phyloP scores from a whole-genome alignment of 2,797 vertebrate species.

The Nothura maculosa region DNA sequence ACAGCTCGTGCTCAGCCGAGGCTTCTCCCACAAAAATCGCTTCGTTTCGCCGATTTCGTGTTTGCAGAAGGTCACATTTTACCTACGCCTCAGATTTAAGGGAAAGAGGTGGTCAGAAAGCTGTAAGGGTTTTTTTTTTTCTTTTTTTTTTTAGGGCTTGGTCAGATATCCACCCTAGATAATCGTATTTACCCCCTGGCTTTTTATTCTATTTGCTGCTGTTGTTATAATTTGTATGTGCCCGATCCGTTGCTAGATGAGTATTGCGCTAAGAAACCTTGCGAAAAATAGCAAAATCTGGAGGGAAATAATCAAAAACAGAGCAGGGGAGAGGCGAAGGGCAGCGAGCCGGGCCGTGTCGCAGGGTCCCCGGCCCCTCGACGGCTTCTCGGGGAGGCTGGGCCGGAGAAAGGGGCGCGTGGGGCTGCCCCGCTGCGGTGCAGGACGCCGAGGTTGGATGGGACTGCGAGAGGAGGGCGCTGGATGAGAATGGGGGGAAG shows the following conservation, averaged over 20 bases:
- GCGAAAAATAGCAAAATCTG: background rate
- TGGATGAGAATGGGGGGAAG: background rate
- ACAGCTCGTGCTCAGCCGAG: background rate
- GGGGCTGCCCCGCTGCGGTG: background rate
- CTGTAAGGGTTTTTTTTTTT: background rate
- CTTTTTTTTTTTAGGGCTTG: background rate
- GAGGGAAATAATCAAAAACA: background rate
- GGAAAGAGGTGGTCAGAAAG: background rate
- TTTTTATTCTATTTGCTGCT: background rate
- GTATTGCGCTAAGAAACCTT: background rate
- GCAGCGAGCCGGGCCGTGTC: background rate
- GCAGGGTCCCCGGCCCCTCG: background rate
- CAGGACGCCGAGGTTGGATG: background rate
- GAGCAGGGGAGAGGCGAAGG: background rate
- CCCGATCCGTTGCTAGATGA: background rate
- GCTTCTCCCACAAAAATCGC: slow-evolving; percentile 1
- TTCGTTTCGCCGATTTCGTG: background rate
- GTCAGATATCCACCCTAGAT: background rate
- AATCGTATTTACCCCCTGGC: slow-evolving; percentile 6
- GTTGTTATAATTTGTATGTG: background rate
- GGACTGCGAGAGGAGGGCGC: background rate
- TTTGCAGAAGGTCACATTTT: background rate
- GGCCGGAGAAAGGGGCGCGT: background rate
- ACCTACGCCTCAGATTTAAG: background rate
- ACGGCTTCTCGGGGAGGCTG: background rate